phyloP scores from a whole-genome alignment of 2,888 invertebrate genomes.

The Pristionchus maxplancki region DNA sequence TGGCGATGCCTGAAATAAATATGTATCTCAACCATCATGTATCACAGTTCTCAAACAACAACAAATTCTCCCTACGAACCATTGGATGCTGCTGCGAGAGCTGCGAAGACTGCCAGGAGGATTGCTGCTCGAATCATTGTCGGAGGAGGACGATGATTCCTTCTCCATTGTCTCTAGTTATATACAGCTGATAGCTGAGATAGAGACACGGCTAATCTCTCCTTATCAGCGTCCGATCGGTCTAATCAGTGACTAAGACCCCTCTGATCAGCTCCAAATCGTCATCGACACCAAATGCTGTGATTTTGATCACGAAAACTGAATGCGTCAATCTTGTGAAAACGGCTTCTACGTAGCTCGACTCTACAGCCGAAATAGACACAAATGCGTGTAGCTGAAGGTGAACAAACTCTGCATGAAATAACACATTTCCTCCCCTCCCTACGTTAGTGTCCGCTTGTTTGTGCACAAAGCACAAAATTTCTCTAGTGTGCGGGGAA shows the following conservation, averaged over 20 bases:
- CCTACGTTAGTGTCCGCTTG: too few relatives aligned
- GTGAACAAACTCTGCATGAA: too few relatives aligned
- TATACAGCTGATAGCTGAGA: neutral
- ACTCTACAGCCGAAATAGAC: too few relatives aligned
- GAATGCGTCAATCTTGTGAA: neutral
- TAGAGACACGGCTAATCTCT: neutral
- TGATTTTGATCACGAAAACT: neutral
- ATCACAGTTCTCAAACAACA: too few relatives aligned
- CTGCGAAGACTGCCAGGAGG: neutral
- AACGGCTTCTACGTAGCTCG: neutral
- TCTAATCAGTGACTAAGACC: slow-evolving; percentile 10
- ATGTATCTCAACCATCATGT: neutral
- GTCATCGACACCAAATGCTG: neutral
- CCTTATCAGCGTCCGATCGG: neutral
- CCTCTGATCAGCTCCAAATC: slow-evolving; percentile 33
- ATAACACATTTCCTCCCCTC: too few relatives aligned
- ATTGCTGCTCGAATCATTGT: neutral
- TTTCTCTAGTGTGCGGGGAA: too few relatives aligned
- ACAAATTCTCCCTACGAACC: neutral
- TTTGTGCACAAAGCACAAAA: too few relatives aligned
- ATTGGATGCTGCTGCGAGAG: neutral
- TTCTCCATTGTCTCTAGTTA: neutral
- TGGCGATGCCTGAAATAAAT: neutral
- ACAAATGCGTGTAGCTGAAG: too few relatives aligned
- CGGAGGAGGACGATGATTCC: neutral